phyloP scores from a whole-genome alignment of 2,888 invertebrate species.

The Folsomia candida region DNA sequence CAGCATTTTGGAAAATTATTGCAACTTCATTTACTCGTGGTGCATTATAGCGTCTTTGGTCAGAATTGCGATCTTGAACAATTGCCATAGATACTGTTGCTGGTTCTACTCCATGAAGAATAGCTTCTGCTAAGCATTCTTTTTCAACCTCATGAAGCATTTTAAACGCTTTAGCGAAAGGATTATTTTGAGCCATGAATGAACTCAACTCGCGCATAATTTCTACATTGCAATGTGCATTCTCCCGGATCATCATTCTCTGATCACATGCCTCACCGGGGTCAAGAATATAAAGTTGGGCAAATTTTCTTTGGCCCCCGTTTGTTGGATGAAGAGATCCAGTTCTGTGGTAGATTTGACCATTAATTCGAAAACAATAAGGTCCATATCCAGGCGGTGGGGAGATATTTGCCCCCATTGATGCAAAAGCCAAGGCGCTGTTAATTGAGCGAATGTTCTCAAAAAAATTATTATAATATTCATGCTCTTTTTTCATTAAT shows the following conservation, averaged over 20 bases:
- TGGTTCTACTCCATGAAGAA: constrained; percentile 3
- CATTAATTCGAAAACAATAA: constrained; percentile 41
- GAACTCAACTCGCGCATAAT: constrained; percentile 20
- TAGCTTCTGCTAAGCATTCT: constrained; percentile 16
- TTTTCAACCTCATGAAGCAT: constrained; percentile 35
- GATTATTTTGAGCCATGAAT: constrained; percentile 12
- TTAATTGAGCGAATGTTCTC: constrained; percentile 30
- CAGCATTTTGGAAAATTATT: constrained; percentile 30
- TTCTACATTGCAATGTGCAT: background rate
- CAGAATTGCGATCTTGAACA: background rate
- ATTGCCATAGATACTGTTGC: background rate
- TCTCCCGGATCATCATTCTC: constrained; percentile 12
- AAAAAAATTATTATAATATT: constrained; percentile 17
- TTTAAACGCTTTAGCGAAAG: constrained; percentile 29
- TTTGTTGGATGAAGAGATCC: background rate
- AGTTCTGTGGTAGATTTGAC: constrained; percentile 43
- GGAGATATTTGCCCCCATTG: constrained; percentile 30
- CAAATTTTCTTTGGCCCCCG: constrained; percentile 13
- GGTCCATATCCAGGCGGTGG: constrained; percentile 20
- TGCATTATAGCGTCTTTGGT: constrained; percentile 38
- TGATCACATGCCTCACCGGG: constrained; percentile 14
- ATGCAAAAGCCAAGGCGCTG: constrained; percentile 39
- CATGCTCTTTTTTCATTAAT: background rate
- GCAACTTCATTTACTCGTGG: constrained; percentile 40
- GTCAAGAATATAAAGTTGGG: constrained; percentile 42